Evolutionary conservation across 1,140 invertebrate genomes (phyloP), one percentile per base, ranked within the genome.

Genomic region (Apis dorsata): DNA sequence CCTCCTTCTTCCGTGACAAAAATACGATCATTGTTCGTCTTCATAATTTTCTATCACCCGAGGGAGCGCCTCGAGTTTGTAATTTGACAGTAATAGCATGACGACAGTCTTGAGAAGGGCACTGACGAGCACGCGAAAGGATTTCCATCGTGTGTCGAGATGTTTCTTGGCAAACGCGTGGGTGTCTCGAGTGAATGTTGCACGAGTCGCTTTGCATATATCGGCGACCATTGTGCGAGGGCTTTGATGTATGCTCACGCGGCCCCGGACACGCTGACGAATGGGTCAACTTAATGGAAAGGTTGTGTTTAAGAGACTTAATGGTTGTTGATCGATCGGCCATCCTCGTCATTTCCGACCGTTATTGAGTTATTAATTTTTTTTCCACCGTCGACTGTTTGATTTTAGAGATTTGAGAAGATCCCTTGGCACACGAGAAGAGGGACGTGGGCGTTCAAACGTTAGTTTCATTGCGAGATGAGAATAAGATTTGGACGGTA

Each of bases 241-340:
- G 80, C 65, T 82, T 82, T 82, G 80, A 82, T 82, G 80, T 82
- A 82, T 82, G 80, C 80, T 55, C 73, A 24, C 66, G 34, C 73
- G 80, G 34, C 44, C 65, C 44, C 55, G 49, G 73, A 60, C 73
- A 51, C 65, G 80, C 55, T 82, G 80, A 82, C 80, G 80, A 69
- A 82, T 77, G 65, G 60, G 65, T 24, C 17, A 69, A 70, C 55
- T 82, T 82, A 82, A 82, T 82, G 80, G 80, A 82, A 82, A 82
- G 80, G 74, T 59, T 82, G 80, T 82, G 80, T 82, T 82, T 82
- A 82, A 75, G 63, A 19, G 74, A 70, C 73, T 60, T 82, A 82
- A 82, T 77, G 74, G 74, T 57, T 57, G 57, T 69, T 77, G 80
- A 82, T 82, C 65, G 57, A 82, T 82, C 17, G 57, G 19, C 15